A percentile compares a stretch with the other conserved stretches of the same genome.
Evolutionary conservation across 2,888 invertebrate species (phyloP).

Genomic region (Brachypalpus laphriformis): DNA sequence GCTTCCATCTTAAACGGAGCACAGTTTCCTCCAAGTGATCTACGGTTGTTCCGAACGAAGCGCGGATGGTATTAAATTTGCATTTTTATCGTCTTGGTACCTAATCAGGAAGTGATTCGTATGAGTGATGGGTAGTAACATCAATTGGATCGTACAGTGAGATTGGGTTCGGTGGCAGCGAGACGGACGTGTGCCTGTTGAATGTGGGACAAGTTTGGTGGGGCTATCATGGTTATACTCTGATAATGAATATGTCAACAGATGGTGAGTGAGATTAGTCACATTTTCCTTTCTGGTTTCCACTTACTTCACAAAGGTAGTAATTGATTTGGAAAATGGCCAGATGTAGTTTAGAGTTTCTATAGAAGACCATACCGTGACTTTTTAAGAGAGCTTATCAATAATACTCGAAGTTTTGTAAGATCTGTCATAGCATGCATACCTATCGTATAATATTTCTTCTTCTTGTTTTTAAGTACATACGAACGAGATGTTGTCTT

Average conservation of each 20-base stretch:
- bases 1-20: conserved; percentile 43
- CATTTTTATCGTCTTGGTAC: conserved; percentile 68
- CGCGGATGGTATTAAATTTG: conserved; percentile 59
- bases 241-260: conserved; percentile 1
- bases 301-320: neutral
- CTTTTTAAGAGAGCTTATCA: too few relatives aligned
- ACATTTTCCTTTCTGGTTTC: neutral
- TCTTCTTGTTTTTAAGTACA: too few relatives aligned
- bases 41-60: conserved; percentile 58
- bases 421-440: too few relatives aligned
- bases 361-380: neutral
- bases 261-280: neutral
- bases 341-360: neutral
- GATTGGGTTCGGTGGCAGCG: too few relatives aligned
- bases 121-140: conserved; percentile 70
- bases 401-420: too few relatives aligned
- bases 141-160: conserved; percentile 41
- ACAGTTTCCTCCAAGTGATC: conserved; percentile 57
- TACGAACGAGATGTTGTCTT: too few relatives aligned
- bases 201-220: conserved; percentile 26
- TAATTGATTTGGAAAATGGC: neutral
- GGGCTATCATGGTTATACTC: neutral
- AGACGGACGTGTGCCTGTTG: neutral
- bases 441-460: too few relatives aligned
- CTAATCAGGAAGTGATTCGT: conserved; percentile 74